Evolutionary conservation across 1,140 invertebrate species (phyloP).

Genomic region (Bombus pyrosoma): DNA sequence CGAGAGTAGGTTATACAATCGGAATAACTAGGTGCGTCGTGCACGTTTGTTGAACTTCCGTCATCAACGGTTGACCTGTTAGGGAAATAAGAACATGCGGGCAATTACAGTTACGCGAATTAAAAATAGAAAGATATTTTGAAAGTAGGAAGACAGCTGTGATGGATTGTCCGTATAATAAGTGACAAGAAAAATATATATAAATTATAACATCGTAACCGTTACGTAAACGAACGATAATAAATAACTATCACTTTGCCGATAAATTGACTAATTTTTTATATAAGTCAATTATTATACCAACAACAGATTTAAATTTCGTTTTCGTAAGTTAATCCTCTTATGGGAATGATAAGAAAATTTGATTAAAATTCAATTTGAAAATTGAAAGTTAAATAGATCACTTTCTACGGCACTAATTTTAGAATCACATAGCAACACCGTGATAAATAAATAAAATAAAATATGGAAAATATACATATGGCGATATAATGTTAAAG

Average conservation of each 20-base stretch:
- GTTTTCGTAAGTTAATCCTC: not conserved
- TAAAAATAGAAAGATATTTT: slow-evolving; percentile 16
- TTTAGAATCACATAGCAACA: not conserved
- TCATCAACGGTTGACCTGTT: slow-evolving; percentile 40
- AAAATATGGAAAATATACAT: not conserved
- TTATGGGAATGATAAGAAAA: too few species aligned
- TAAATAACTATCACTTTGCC: not conserved
- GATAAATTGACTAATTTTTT: not conserved
- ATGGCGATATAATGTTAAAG: not conserved
- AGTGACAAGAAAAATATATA: too few species aligned
- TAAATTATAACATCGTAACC: too few species aligned
- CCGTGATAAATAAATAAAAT: not conserved
- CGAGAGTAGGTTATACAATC: slow-evolving; percentile 28
- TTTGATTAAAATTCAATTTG: too few species aligned
- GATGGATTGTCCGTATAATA: too few species aligned
- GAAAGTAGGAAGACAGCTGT: not conserved
- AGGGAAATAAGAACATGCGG: slow-evolving; percentile 33
- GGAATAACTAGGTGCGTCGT: slow-evolving; percentile 31
- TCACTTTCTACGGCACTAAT: not conserved
- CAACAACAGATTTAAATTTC: not conserved
- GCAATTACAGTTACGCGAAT: slow-evolving; percentile 50
- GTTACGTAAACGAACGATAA: too few species aligned
- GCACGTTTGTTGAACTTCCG: slow-evolving; percentile 45
- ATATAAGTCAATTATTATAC: not conserved
- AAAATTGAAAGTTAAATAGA: too few species aligned